Conservation (phyloP, 2,888 invertebrate genomes). For the Netelia virgata region DNA sequence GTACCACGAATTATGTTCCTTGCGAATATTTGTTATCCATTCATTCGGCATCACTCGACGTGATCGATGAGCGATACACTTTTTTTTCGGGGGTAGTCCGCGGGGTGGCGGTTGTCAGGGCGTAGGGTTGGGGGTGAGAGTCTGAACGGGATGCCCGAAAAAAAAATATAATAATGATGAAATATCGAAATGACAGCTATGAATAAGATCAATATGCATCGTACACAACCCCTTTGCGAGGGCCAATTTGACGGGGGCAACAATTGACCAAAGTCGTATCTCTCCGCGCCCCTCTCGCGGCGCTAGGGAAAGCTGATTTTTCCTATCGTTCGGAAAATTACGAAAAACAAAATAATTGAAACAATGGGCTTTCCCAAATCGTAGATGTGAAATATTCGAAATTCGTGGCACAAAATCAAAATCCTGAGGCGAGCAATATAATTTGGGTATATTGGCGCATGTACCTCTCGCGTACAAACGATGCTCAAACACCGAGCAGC, state of each 20-base stretch:
- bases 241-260: conserved; percentile 70
- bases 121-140: background rate
- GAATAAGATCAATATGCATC: conserved; percentile 80
- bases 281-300: conserved; percentile 16
- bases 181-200: conserved; percentile 76
- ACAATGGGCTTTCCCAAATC: background rate
- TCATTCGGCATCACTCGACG: conserved; percentile 41
- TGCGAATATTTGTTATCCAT: conserved; percentile 29
- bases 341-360: conserved; percentile 14
- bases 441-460: conserved; percentile 60
- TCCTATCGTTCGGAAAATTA: background rate
- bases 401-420: conserved; percentile 5
- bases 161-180: conserved; percentile 29
- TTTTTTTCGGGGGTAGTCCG: conserved; percentile 67
- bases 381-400: background rate
- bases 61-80: conserved; percentile 68
- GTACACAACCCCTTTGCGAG: conserved; percentile 72
- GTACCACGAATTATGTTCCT: background rate
- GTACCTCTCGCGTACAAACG: conserved; percentile 54
- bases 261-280: conserved; percentile 17
- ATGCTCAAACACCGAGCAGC: conserved; percentile 58
- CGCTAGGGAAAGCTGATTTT: background rate
- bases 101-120: conserved; percentile 30
- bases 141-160: conserved; percentile 22
- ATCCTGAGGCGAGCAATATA: conserved; percentile 17